Percentiles rank a stretch among this genome's conserved stretches.
Evolutionary conservation across 2,888 invertebrate genomes (phyloP).

Genomic region (Drosophila fulvimacula): DNA sequence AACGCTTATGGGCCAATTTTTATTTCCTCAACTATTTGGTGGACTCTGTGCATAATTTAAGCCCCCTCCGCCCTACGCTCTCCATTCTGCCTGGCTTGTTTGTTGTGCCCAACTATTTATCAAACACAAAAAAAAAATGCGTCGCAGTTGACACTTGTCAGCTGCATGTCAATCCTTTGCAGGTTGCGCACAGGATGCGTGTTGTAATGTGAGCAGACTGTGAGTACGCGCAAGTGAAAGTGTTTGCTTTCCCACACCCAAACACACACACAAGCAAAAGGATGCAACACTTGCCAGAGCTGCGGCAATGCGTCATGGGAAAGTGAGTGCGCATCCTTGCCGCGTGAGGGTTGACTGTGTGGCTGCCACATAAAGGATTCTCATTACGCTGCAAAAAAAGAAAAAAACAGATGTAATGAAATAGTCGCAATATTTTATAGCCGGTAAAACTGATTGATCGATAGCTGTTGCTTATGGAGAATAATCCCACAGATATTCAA

Average conservation of each 20-base stretch:
- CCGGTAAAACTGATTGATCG: not conserved
- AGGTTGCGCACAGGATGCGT: conserved; percentile 68
- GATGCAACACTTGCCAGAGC: conserved; percentile 43
- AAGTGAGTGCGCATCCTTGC: conserved; percentile 58
- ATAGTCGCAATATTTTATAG: conserved; percentile 4
- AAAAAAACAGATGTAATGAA: not conserved
- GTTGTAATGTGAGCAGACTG: conserved; percentile 69
- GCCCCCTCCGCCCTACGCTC: conserved; percentile 1
- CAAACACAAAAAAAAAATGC: conserved; percentile 43
- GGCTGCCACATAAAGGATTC: conserved; percentile 25
- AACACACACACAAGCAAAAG: conserved; percentile 24
- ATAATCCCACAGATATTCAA: not conserved
- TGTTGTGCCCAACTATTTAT: conserved; percentile 35
- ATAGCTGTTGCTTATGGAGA: not conserved
- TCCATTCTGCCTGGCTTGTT: conserved; percentile 16
- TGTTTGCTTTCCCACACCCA: conserved; percentile 71
- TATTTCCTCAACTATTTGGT: conserved; percentile 63
- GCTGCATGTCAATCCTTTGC: conserved; percentile 76
- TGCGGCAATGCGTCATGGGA: conserved; percentile 62
- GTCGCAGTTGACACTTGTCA: conserved; percentile 65
- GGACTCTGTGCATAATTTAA: conserved; percentile 62
- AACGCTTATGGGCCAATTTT: conserved; percentile 46
- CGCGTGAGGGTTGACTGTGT: conserved; percentile 9
- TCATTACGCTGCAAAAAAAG: conserved; percentile 61
- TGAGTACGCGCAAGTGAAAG: conserved; percentile 57